These are phyloP conservation scores for Peromyscus aztecus DNA, from an alignment of 2,797 vertebrate species.

Conservation along the genomic window DNA sequence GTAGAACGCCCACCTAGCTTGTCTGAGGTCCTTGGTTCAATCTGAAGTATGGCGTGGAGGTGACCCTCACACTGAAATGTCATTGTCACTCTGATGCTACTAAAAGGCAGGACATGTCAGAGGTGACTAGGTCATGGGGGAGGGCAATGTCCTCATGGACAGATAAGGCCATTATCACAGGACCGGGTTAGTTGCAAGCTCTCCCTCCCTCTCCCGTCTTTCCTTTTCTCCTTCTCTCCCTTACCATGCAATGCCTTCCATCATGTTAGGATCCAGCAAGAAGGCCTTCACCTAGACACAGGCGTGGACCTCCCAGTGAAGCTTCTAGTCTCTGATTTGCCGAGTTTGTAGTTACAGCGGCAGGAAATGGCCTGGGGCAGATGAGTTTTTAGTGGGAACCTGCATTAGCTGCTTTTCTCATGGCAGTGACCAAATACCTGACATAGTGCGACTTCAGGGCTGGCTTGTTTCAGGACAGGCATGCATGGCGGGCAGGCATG, in stretches of 20 bases:
- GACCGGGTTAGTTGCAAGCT: not conserved
- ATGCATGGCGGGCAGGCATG: not conserved
- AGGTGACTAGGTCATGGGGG: not conserved
- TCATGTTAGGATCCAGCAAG: too few species aligned
- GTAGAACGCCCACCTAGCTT: not conserved
- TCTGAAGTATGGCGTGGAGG: too few species aligned
- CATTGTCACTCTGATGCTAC: not conserved
- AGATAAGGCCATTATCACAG: not conserved
- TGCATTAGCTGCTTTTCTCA: not conserved
- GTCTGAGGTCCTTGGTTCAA: not conserved
- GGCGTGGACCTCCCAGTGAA: not conserved
- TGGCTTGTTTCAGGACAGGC: rapidly evolving
- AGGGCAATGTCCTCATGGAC: not conserved
- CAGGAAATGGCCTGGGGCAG: not conserved
- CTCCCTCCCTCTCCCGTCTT: too few species aligned
- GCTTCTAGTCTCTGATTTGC: not conserved
- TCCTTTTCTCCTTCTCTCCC: not conserved
- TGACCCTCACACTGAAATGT: not conserved
- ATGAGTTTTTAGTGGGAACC: not conserved
- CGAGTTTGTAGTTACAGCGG: not conserved
- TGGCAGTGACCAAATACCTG: not conserved
- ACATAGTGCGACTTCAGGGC: not conserved
- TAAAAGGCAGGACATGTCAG: not conserved
- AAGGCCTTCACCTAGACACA: not conserved
- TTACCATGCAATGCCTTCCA: not conserved